These are phyloP conservation scores for Tursiops truncatus DNA, from an alignment of 2,113 vertebrate species.

Conservation along the genomic window DNA sequence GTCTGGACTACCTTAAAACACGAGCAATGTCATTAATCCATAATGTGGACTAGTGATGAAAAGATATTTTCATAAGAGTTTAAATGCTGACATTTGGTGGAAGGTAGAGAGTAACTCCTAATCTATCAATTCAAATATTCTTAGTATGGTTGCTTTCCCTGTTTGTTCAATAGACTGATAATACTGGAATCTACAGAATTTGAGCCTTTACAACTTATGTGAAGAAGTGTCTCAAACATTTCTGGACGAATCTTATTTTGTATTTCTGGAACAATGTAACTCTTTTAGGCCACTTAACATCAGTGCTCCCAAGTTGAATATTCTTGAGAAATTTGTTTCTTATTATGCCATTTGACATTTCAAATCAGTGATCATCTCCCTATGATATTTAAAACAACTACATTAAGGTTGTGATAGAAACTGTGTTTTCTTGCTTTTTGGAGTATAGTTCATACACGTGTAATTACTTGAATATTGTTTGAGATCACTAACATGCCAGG, in stretches of 20 bases:
- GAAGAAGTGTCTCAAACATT: conserved; percentile 74
- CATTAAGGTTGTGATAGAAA: conserved; percentile 39
- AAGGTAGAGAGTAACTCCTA: conserved; percentile 60
- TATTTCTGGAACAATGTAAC: conserved; percentile 75
- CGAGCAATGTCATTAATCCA: conserved; percentile 72
- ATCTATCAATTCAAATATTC: conserved; percentile 55
- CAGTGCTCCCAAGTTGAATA: conserved; percentile 40
- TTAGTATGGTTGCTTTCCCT: conserved; percentile 43
- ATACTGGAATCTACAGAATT: conserved; percentile 74
- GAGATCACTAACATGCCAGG: conserved; percentile 38
- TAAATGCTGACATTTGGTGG: conserved; percentile 79
- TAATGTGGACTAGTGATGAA: conserved; percentile 74
- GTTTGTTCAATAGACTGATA: conserved; percentile 70
- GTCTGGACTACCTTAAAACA: conserved; percentile 73
- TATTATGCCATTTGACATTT: conserved; percentile 46
- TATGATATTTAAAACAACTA: not conserved
- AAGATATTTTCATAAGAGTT: conserved; percentile 73
- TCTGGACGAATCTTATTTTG: conserved; percentile 74
- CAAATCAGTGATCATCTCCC: not conserved
- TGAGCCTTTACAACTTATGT: conserved; percentile 74
- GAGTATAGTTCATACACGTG: conserved; percentile 8
- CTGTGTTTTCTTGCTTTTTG: conserved; percentile 54
- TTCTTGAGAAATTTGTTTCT: conserved; percentile 58
- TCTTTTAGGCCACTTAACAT: conserved; percentile 43
- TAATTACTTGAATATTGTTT: conserved; percentile 63